phyloP scores from a whole-genome alignment of 2,888 invertebrate genomes.

The Cylloceria caligata region DNA sequence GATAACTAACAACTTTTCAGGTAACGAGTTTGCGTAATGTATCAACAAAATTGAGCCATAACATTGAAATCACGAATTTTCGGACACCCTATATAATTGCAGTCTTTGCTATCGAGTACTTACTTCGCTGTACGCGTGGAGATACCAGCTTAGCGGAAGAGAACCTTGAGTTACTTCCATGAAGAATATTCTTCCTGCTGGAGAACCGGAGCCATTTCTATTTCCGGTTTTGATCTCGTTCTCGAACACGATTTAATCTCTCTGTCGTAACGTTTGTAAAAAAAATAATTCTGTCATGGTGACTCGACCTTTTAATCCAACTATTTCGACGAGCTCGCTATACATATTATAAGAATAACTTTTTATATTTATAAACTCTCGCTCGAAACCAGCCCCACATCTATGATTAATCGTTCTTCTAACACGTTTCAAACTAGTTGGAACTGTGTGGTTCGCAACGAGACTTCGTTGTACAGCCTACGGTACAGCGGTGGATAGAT shows the following conservation, averaged over 20 bases:
- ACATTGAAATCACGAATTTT: not conserved
- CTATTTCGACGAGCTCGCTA: not conserved
- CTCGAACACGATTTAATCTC: not conserved
- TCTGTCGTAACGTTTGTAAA: not conserved
- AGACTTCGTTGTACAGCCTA: not conserved
- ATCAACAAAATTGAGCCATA: not conserved
- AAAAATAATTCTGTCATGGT: not conserved
- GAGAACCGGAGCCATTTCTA: conserved; percentile 4
- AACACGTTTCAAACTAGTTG: conserved; percentile 39
- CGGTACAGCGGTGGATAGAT: not conserved
- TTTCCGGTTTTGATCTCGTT: conserved; percentile 16
- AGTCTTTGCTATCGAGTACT: conserved; percentile 2
- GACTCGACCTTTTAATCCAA: conserved; percentile 6
- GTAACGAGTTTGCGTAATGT: not conserved
- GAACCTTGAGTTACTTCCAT: not conserved
- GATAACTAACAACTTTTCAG: not conserved
- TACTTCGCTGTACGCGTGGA: conserved; percentile 3
- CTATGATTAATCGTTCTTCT: conserved; percentile 34
- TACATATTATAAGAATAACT: not conserved
- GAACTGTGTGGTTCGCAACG: not conserved
- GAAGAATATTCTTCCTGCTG: conserved; percentile 4
- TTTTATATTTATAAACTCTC: not conserved
- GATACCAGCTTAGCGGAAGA: conserved; percentile 7
- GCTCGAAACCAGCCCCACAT: not conserved
- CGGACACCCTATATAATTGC: conserved; percentile 8